These are phyloP conservation scores for Acropora tenuis DNA, from an alignment of 64 coral and sea anemone species.

Conservation along the genomic window DNA sequence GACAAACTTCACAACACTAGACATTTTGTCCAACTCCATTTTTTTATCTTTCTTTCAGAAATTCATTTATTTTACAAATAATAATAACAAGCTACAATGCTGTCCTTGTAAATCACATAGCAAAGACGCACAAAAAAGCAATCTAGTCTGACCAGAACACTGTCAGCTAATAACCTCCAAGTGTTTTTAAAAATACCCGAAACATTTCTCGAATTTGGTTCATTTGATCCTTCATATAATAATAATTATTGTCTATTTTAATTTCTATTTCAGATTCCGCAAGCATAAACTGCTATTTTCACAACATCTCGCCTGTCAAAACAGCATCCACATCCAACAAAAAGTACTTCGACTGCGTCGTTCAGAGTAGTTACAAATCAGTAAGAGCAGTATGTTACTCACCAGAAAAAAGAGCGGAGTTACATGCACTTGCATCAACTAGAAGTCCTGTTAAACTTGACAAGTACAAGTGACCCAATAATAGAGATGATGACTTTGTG, in stretches of 20 bases:
- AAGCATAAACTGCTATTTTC: conserved; percentile 68
- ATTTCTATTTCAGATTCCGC: conserved; percentile 36
- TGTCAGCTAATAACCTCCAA: no score
- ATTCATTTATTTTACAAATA: no score
- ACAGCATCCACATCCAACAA: conserved; percentile 56
- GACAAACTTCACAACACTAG: background rate
- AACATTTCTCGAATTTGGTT: background rate
- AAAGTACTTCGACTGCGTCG: conserved; percentile 64
- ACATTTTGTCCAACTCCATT: no score
- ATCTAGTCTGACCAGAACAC: no score
- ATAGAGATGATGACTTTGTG: conserved; percentile 62
- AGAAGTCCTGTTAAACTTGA: conserved; percentile 72
- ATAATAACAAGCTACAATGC: no score
- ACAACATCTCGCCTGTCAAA: conserved; percentile 64
- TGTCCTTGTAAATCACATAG: no score
- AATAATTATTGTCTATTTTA: background rate
- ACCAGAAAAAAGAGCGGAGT: no score
- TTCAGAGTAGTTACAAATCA: background rate
- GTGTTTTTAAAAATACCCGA: no score
- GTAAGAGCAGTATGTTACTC: no score
- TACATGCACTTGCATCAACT: conserved; percentile 73
- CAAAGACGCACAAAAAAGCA: no score
- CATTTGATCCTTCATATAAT: background rate
- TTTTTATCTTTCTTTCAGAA: no score
- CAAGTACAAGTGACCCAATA: conserved; percentile 62